Evolutionary conservation across 2,888 invertebrate genomes (phyloP), one percentile per base, ranked within the genome.

Genomic region (Tenthredo livida): DNA sequence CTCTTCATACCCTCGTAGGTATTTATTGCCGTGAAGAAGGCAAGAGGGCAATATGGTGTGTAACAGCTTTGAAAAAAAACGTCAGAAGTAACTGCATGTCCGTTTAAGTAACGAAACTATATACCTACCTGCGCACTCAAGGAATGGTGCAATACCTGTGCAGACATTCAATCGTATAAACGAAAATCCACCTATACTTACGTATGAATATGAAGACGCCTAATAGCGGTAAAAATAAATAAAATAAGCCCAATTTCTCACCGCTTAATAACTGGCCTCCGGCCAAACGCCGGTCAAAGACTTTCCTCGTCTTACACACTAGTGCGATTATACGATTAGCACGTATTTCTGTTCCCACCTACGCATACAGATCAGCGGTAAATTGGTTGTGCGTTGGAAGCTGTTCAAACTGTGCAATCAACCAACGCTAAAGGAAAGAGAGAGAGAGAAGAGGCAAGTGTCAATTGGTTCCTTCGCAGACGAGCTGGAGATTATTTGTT

Each of bases 211-310:
- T 73, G 25, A 12, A 1, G 67, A 40, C 21, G 40, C 12, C 43
- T 73, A 54, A 7, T 77, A 50, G 77, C 77, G 29, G 29, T 33
- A 33, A 50, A 47, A 54, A 75, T 6, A 25, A 70, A 70, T 15
- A 37, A 70, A 33, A 21, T 70, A 54, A n/a, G 54, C 37, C 21
- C 72, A 21, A 73, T 73, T 73, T 21, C 50, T 61, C 21, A 61
- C 10, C 58, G 33, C 50, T 80, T 80, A 80, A 80, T 80, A 80
- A 80, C 61, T 80, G 80, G 80, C 80, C 80, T 10, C n/a, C 3
- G 58, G 80, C 80, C 80, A 80, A 54, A 80, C 29, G 17, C 21
- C 58, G 80, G 58, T 37, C 33, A 80, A 61, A 80, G 37, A 80
- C 78, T 78, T 43, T 29, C 54, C 54, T 37, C 54, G 21, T 54